Percentiles rank a stretch among this genome's conserved stretches.
phyloP scores from a whole-genome alignment of 2,797 vertebrate genomes.

The Neopelma chrysocephalum region DNA sequence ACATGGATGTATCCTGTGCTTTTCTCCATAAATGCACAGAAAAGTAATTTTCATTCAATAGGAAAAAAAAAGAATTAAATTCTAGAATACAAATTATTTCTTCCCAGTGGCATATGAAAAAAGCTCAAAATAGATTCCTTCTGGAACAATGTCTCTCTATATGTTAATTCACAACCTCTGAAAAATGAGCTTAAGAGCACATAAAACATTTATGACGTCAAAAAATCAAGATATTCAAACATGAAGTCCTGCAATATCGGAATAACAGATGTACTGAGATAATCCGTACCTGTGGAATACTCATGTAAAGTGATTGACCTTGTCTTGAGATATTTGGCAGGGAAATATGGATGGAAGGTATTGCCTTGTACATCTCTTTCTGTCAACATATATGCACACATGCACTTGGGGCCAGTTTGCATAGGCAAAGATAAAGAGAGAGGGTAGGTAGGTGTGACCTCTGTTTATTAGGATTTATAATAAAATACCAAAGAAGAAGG shows the following conservation, averaged over 20 bases:
- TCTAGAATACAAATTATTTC: background rate
- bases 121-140: background rate
- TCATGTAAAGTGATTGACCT: background rate
- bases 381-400: background rate
- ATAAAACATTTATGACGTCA: fast-evolving
- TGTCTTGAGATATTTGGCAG: background rate
- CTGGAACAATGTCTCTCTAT: background rate
- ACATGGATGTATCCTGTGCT: background rate
- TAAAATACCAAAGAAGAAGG: background rate
- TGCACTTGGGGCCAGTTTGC: background rate
- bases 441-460: background rate
- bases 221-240: background rate
- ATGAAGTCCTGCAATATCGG: background rate
- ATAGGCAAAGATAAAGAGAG: background rate
- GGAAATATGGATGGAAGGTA: background rate
- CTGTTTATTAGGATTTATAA: background rate
- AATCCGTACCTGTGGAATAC: background rate
- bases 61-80: background rate
- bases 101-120: background rate
- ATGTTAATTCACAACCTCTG: background rate
- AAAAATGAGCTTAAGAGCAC: background rate
- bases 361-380: background rate
- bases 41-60: background rate
- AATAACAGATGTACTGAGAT: background rate
- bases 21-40: background rate